Evolutionary conservation across 2,888 invertebrate species (phyloP), one percentile per base, ranked within the genome.

Genomic region (Mythimna pallens): DNA sequence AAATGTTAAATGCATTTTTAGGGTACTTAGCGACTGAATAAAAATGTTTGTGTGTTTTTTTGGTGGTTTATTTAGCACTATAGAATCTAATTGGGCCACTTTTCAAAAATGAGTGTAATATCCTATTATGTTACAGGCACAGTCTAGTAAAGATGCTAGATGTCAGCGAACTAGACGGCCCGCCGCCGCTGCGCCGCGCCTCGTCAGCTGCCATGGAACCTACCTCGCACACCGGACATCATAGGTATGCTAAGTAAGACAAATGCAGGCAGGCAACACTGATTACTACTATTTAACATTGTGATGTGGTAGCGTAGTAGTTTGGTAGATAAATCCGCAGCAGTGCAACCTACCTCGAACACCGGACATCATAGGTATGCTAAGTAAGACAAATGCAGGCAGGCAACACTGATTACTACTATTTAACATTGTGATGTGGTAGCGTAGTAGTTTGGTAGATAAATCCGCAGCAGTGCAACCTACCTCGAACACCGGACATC

Each of bases 131-230:
- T 30, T 30, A 30, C 91, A 97, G 98, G 77, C 98, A 98, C 88
- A 98, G 98, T 88, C 95, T 98, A 87, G 98, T 98, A 70, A 98
- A 98, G 94, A 98, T 98, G 97, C 88, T 98, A 85, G 98, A 98
- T 85, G 97, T 94, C 78, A 94, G 94, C 80, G 98, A 98, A 88
- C 91, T 98, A 86, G 98, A 97, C 89, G 98, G 98, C 0, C 98
- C 98, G 0, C 97, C 98, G 2, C 98, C 98, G 0, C 93, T 98
- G 20, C 96, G 98, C 8, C 90, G 97, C 25, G 96, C 97, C 0
- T 95, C 96, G 0, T 94, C 93, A 0, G 92, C 88, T 0, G 92
- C 94, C 0, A 84, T 87, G 0, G 94, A 93, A 25, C 91, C 92
- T 0, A 7, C 89, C 0, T 70, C 90, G 0, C 94, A 92, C 30